phyloP scores from a whole-genome alignment of 2,797 vertebrate genomes.

The Phrynocephalus forsythii region DNA sequence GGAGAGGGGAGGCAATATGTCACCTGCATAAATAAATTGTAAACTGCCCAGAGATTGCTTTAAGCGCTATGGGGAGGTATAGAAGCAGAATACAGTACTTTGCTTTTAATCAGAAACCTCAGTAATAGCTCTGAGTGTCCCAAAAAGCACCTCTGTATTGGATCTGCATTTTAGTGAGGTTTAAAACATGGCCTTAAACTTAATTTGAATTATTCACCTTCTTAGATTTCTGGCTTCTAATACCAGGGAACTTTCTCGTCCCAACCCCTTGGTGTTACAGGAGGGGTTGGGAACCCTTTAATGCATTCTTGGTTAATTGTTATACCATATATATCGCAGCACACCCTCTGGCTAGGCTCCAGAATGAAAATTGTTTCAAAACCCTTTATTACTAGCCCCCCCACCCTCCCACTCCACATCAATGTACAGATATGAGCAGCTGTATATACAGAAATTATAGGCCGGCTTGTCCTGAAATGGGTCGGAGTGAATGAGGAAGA shows the following conservation, averaged over 20 bases:
- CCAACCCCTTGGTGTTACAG: neutral
- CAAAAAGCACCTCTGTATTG: neutral
- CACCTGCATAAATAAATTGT: too few species aligned
- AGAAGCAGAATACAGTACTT: too few species aligned
- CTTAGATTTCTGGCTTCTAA: neutral
- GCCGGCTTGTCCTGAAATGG: conserved; percentile 36
- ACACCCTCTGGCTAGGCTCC: conserved; percentile 25
- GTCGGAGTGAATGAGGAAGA: conserved; percentile 54
- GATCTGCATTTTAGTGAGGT: neutral
- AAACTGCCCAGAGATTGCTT: too few species aligned
- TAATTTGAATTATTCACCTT: neutral
- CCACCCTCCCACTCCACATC: neutral
- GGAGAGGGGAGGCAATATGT: too few species aligned
- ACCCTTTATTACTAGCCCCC: neutral
- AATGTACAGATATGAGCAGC: neutral
- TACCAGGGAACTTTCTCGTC: neutral
- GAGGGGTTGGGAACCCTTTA: neutral
- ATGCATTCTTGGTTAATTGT: neutral
- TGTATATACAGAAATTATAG: conserved; percentile 33
- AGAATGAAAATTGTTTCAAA: neutral
- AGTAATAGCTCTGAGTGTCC: neutral
- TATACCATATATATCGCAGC: neutral
- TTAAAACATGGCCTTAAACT: neutral
- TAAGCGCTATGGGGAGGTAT: too few species aligned
- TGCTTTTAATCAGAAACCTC: neutral